A percentile compares a stretch with the other conserved stretches of the same genome.
These are phyloP conservation scores for Leptinotarsa haldemani DNA, from an alignment of 2,888 invertebrate species.

Conservation along the genomic window DNA sequence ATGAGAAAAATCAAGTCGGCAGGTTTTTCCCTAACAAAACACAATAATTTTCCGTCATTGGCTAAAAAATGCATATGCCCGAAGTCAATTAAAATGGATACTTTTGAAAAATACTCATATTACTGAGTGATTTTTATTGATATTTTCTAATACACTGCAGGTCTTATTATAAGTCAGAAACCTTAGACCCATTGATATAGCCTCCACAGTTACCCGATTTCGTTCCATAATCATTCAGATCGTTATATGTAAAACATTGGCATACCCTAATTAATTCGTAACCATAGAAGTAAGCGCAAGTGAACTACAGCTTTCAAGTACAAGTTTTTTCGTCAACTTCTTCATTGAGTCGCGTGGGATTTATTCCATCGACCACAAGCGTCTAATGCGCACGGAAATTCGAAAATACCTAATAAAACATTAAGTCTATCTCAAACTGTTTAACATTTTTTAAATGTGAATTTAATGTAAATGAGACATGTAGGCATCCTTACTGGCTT, in stretches of 20 bases:
- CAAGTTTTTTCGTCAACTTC: neutral
- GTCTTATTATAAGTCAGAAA: too few relatives aligned
- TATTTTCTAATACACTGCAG: too few relatives aligned
- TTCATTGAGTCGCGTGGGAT: neutral
- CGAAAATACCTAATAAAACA: slow-evolving; percentile 19
- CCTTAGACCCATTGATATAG: too few relatives aligned
- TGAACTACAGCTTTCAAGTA: neutral
- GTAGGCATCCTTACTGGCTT: slow-evolving; percentile 35
- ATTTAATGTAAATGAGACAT: slow-evolving; percentile 45
- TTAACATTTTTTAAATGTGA: slow-evolving; percentile 45
- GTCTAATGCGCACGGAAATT: slow-evolving; percentile 9
- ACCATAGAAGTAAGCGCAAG: neutral
- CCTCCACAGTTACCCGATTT: neutral
- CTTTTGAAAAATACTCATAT: too few relatives aligned
- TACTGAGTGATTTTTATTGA: too few relatives aligned
- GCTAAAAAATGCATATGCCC: too few relatives aligned
- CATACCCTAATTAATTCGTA: neutral
- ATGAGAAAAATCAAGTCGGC: too few relatives aligned
- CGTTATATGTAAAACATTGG: neutral
- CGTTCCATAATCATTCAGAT: neutral
- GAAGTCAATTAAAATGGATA: too few relatives aligned
- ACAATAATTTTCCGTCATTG: too few relatives aligned
- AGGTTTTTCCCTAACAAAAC: too few relatives aligned
- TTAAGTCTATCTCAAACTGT: slow-evolving; percentile 24
- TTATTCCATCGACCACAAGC: slow-evolving; percentile 7